These are phyloP conservation scores for Megalops atlanticus DNA, from an alignment of 2,113 vertebrate species.

Conservation along the genomic window DNA sequence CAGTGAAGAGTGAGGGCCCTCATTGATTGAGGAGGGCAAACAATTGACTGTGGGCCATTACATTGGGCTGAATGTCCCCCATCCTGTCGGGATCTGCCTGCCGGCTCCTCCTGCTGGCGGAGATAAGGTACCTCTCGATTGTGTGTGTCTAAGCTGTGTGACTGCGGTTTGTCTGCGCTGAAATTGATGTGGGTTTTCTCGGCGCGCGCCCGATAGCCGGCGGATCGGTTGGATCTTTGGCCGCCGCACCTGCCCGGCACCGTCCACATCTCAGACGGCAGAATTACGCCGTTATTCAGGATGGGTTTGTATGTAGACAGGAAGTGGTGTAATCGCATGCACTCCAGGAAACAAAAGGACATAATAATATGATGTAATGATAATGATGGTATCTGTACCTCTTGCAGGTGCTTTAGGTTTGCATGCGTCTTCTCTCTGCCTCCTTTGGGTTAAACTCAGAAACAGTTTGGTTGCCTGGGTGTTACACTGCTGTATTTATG, in stretches of 20 bases:
- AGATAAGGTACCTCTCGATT: constrained; percentile 98
- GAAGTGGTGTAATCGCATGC: constrained; percentile 41
- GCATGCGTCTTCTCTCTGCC: no score
- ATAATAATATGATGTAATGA: constrained; percentile 14
- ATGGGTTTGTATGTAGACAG: constrained; percentile 49
- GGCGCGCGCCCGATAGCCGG: constrained; percentile 90
- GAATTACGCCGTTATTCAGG: constrained; percentile 72
- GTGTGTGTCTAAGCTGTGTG: constrained; percentile 99
- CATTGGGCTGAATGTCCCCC: constrained; percentile 96
- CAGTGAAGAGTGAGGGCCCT: no score
- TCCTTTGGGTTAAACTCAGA: no score
- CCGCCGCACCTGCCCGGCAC: constrained; percentile 53
- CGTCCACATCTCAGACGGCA: constrained; percentile 57
- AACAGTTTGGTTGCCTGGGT: no score
- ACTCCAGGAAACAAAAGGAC: constrained; percentile 29
- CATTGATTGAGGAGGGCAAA: no score
- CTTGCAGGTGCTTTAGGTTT: no score
- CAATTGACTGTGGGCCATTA: constrained; percentile 96
- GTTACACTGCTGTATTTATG: no score
- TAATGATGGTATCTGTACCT: no score
- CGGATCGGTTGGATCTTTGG: constrained; percentile 79
- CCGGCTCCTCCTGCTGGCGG: constrained; percentile 98
- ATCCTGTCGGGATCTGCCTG: constrained; percentile 98
- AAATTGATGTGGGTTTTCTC: constrained; percentile 99
- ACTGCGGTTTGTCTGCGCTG: constrained; percentile 97